Evolutionary conservation across 2,797 vertebrate species (phyloP).

Genomic region (Bufotes viridis): DNA sequence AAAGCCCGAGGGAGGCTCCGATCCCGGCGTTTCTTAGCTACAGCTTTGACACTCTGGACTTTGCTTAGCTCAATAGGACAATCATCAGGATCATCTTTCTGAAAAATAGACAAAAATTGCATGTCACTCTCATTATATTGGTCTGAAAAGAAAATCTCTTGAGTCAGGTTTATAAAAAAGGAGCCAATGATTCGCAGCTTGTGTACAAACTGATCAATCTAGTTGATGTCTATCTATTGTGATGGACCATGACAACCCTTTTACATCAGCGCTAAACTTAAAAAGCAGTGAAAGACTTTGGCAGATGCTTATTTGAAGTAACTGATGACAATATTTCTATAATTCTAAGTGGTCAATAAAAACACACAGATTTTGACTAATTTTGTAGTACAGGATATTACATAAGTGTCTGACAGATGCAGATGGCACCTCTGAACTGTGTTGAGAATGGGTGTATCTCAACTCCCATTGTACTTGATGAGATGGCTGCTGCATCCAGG

Average conservation of each 20-base stretch:
- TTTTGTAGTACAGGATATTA: neutral
- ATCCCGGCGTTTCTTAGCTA: slow-evolving; percentile 87
- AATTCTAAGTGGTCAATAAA: neutral
- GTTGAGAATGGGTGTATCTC: neutral
- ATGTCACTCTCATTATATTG: neutral
- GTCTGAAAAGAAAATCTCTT: neutral
- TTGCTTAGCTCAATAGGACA: slow-evolving; percentile 94
- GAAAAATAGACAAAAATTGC: slow-evolving; percentile 54
- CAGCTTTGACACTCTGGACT: slow-evolving; percentile 92
- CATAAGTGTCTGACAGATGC: neutral
- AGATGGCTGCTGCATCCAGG: neutral
- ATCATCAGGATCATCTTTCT: slow-evolving; percentile 93
- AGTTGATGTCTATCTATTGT: neutral
- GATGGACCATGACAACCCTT: neutral
- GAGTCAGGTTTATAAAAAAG: neutral
- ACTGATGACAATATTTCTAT: neutral
- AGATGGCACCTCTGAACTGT: neutral
- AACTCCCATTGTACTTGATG: neutral
- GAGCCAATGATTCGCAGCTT: neutral
- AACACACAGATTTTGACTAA: neutral
- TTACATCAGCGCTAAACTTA: neutral
- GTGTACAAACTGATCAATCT: neutral
- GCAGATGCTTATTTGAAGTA: neutral
- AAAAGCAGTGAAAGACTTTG: neutral
- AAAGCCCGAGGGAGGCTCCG: slow-evolving; percentile 90